Base-by-base conservation (phyloP, 2,888 invertebrate species). In the Scelioninae gen. 2 region DNA sequence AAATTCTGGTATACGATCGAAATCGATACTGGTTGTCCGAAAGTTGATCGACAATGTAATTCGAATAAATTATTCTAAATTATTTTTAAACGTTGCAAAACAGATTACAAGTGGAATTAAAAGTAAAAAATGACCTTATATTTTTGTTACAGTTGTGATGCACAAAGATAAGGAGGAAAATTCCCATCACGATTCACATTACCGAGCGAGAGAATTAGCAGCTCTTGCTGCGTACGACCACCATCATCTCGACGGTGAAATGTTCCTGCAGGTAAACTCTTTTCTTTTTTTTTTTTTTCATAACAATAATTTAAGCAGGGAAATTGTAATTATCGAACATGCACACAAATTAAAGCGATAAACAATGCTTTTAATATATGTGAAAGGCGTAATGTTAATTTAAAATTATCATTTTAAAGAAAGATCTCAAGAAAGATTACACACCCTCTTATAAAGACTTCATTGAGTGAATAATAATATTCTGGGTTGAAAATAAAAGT, bases 121-220 rank as follows among this genome's bases (percentile, higher is more conserved):
- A 31, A 22, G 5, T 22, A 22, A 55, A 55, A 39, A 16, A 16
- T 16, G 28, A 33, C 33, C 28, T 33, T 41, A 50, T 50, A 31
- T 28, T 45, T 52, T 35, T 80, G 86, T 92, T 92, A 0, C 92
- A 96, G 96, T 95, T 88, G 95, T 95, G 83, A 95, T 96, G 94
- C 94, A 95, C 90, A 95, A 96, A 88, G 95, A 95, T 83, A 96
- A 96, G 86, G 96, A 96, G 81, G 94, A 95, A 75, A 89, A 90
- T 78, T 89, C 92, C 76, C 87, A 91, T 82, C 93, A 93, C 84
- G 90, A 88, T 78, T 83, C 86, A 55, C 88, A 87, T 77, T 88
- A 87, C 86, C 89, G 93, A 79, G 90, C 90, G 78, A 88, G 93
- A 82, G 93, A 93, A 83, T 90, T 96, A 86, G 92, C 94, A 33